Conservation (phyloP, 2,113 vertebrate species). For the Ginglymostoma cirratum region DNA sequence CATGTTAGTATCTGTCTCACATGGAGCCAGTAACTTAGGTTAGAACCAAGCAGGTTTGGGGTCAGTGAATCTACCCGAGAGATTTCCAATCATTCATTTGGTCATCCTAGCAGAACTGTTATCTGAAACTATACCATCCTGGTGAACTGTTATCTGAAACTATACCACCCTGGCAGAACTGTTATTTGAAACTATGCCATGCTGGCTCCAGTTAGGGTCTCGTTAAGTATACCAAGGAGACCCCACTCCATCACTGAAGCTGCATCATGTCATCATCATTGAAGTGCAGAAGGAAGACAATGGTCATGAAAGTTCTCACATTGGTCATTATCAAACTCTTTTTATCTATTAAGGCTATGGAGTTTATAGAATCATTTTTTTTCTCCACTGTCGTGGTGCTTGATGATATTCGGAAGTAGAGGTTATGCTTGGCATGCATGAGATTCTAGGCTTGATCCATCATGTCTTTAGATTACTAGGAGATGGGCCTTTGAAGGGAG, state of each 20-base stretch:
- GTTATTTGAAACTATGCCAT: too few relatives aligned
- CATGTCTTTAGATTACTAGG: background rate
- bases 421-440: background rate
- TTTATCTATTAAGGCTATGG: background rate
- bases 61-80: too few relatives aligned
- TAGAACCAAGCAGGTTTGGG: too few relatives aligned
- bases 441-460: background rate
- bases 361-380: background rate
- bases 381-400: background rate
- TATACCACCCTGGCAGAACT: too few relatives aligned
- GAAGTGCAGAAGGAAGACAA: background rate
- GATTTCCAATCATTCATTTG: too few relatives aligned
- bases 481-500: background rate
- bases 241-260: background rate
- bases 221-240: background rate
- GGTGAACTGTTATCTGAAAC: too few relatives aligned
- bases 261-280: background rate
- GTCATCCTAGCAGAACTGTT: too few relatives aligned
- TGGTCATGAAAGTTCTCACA: background rate
- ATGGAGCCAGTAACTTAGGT: too few relatives aligned
- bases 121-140: too few relatives aligned
- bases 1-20: too few relatives aligned
- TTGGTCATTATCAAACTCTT: background rate
- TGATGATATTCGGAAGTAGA: background rate
- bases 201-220: too few relatives aligned